phyloP scores from a whole-genome alignment of 1,140 invertebrate species.

The Hyposmocoma kahamanoa region DNA sequence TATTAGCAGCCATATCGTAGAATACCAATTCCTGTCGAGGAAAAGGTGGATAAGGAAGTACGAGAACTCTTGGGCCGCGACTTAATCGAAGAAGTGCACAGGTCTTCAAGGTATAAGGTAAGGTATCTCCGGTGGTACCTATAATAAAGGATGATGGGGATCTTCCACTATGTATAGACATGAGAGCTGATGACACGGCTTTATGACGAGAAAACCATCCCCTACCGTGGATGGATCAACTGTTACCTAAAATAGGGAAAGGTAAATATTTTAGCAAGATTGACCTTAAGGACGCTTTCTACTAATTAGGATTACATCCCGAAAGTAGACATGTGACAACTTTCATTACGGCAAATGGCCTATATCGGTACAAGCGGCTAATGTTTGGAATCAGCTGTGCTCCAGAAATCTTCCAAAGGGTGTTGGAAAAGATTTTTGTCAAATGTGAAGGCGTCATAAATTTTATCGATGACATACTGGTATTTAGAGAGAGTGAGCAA shows the following conservation, averaged over 20 bases:
- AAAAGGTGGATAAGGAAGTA: slow-evolving; percentile 10
- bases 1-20: slow-evolving; percentile 26
- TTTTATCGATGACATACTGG: slow-evolving; percentile 10
- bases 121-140: slow-evolving; percentile 30
- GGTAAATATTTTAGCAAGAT: background rate
- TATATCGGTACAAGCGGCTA: slow-evolving; percentile 3
- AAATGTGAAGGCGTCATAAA: slow-evolving; percentile 10
- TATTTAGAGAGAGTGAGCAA: background rate
- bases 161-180: slow-evolving; percentile 35
- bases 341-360: background rate
- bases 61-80: slow-evolving; percentile 11
- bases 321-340: background rate
- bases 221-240: background rate
- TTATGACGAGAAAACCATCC: slow-evolving; percentile 11
- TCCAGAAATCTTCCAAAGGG: slow-evolving; percentile 19
- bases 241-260: background rate
- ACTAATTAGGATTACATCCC: background rate
- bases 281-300: slow-evolving; percentile 5
- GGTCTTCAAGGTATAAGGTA: slow-evolving; percentile 23
- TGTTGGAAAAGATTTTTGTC: slow-evolving; percentile 14
- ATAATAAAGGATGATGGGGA: slow-evolving; percentile 26
- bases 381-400: slow-evolving; percentile 14
- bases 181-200: slow-evolving; percentile 34
- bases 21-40: slow-evolving; percentile 17
- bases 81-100: slow-evolving; percentile 26